Conservation (phyloP, 2,113 vertebrate species). For the Laterallus jamaicensis region DNA sequence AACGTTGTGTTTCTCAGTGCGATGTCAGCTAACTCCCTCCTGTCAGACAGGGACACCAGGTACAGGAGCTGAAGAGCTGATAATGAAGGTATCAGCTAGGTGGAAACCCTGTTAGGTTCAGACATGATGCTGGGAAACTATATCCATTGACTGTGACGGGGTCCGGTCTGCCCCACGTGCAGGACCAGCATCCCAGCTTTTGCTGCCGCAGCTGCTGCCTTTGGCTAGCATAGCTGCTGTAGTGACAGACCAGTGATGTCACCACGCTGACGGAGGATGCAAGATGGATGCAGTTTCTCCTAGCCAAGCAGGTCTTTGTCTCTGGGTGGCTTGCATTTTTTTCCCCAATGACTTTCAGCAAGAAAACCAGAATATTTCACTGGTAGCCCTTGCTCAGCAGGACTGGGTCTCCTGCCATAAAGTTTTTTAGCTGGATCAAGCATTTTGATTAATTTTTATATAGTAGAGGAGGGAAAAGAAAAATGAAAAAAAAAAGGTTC, state of each 20-base stretch:
- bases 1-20: not conserved
- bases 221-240: not conserved
- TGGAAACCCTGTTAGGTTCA: not conserved
- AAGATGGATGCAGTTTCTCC: not conserved
- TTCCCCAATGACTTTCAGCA: not conserved
- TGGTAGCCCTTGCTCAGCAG: not conserved
- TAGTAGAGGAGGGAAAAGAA: accelerated
- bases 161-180: not conserved
- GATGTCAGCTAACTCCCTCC: not conserved
- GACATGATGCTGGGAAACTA: too few relatives aligned
- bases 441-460: not conserved
- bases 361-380: not conserved
- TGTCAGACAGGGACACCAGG: not conserved
- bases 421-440: not conserved
- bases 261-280: not conserved
- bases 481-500: accelerated
- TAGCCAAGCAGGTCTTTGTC: not conserved
- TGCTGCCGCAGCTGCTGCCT: not conserved
- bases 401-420: not conserved
- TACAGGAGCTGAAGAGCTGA: not conserved
- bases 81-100: not conserved
- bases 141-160: not conserved
- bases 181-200: not conserved
- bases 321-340: not conserved
- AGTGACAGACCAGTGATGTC: not conserved